Conservation (phyloP, 2,113 vertebrate genomes). For the Centrocercus urophasianus region DNA sequence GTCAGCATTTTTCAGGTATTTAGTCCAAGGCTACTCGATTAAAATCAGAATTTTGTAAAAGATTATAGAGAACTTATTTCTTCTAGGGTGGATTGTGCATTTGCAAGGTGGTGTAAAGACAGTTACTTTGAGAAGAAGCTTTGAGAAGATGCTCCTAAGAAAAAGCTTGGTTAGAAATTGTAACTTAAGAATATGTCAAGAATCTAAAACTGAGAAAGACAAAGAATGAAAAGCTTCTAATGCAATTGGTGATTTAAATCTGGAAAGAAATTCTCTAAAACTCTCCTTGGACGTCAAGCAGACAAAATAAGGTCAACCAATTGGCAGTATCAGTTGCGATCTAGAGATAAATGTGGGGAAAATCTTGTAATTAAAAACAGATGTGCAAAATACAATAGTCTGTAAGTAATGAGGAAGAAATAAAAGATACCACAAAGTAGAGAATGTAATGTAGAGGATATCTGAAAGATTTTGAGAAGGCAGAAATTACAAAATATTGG, state of each 20-base stretch:
- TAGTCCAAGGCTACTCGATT: not conserved
- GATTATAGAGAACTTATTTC: not conserved
- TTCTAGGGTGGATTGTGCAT: not conserved
- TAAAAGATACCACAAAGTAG: not conserved
- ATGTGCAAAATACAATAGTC: not conserved
- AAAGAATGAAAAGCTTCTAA: not conserved
- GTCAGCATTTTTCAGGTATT: not conserved
- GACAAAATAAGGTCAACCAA: not conserved
- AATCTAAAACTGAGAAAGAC: not conserved
- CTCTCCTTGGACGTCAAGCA: not conserved
- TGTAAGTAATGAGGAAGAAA: not conserved
- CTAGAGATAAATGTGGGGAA: not conserved
- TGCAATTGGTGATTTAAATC: not conserved
- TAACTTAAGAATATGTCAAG: not conserved
- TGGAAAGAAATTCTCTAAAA: not conserved
- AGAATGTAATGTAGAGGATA: not conserved
- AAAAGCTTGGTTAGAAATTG: not conserved
- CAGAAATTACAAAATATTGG: not conserved
- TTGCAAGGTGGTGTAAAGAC: not conserved
- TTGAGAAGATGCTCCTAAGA: not conserved
- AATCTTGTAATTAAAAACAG: not conserved
- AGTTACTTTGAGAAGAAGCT: not conserved
- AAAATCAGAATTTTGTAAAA: not conserved
- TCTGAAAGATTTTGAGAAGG: not conserved
- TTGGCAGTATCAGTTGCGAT: not conserved